Evolutionary conservation across 2,113 vertebrate species (phyloP).

Genomic region (Hydrolagus affinis): DNA sequence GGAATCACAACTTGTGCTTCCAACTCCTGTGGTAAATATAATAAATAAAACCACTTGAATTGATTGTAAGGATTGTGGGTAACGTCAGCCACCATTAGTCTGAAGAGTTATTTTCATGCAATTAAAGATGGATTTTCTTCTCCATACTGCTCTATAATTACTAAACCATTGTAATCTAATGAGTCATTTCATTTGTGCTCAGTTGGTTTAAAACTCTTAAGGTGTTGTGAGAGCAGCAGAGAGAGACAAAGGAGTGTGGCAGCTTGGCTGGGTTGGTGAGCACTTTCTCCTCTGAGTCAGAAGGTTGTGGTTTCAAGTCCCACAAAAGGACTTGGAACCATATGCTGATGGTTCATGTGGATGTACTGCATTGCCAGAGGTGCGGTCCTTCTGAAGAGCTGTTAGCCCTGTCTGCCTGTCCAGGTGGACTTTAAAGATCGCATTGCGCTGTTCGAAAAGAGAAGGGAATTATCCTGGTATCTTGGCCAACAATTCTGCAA

Average conservation of each 20-base stretch:
- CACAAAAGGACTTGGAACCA: background rate
- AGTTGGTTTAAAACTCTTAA: too few species aligned
- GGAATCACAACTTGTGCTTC: too few species aligned
- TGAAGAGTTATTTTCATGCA: too few species aligned
- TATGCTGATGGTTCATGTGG: background rate
- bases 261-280: too few species aligned
- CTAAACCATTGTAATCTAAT: too few species aligned
- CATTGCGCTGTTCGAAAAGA: background rate
- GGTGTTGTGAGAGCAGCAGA: background rate
- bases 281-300: background rate
- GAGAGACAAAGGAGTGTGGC: background rate
- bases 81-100: too few species aligned
- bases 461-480: background rate
- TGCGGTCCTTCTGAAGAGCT: background rate
- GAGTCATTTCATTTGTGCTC: too few species aligned
- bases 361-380: background rate
- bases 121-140: too few species aligned
- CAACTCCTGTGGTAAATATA: too few species aligned
- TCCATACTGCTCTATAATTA: too few species aligned
- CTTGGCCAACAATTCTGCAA: background rate
- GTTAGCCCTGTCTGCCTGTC: background rate
- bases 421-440: background rate
- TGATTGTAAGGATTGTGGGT: too few species aligned
- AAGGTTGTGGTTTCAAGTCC: background rate
- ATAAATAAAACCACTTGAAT: too few species aligned